These are phyloP conservation scores for Shargacucullia verbasci DNA, from an alignment of 2,888 invertebrate genomes.

Conservation along the genomic window DNA sequence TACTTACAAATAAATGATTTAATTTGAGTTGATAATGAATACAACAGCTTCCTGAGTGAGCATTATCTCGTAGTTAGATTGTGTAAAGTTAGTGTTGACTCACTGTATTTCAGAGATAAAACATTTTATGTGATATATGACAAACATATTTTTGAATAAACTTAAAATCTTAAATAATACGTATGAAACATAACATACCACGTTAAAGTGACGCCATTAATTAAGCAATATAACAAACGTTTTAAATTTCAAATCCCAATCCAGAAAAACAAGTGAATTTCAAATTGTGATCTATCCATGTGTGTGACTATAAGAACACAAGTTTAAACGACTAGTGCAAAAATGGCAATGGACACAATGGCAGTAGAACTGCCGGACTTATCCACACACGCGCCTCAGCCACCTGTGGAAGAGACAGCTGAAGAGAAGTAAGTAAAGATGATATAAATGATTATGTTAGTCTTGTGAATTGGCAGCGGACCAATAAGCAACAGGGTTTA, in stretches of 20 bases:
- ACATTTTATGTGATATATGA: too few relatives aligned
- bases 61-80: slow-evolving; percentile 23
- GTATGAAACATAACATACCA: slow-evolving; percentile 15
- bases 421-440: slow-evolving; percentile 84
- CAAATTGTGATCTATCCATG: slow-evolving; percentile 49
- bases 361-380: slow-evolving; percentile 86
- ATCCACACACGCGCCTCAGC: slow-evolving; percentile 74
- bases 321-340: slow-evolving; percentile 59
- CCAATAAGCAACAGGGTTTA: slow-evolving; percentile 43
- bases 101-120: slow-evolving; percentile 9
- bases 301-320: slow-evolving; percentile 52
- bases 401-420: slow-evolving; percentile 80
- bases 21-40: slow-evolving; percentile 28
- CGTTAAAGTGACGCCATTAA: not conserved
- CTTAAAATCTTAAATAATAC: not conserved
- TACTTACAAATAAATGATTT: too few relatives aligned
- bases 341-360: slow-evolving; percentile 88
- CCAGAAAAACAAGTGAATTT: slow-evolving; percentile 16
- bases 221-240: slow-evolving; percentile 7
- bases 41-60: slow-evolving; percentile 29
- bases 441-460: slow-evolving; percentile 13
- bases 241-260: slow-evolving; percentile 1
- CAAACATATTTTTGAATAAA: too few relatives aligned
- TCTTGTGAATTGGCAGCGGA: slow-evolving; percentile 24
- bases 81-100: slow-evolving; percentile 10